Evolutionary conservation across 2,888 invertebrate species (phyloP), one percentile per base, ranked within the genome.

Genomic region (Volucella bombylans): DNA sequence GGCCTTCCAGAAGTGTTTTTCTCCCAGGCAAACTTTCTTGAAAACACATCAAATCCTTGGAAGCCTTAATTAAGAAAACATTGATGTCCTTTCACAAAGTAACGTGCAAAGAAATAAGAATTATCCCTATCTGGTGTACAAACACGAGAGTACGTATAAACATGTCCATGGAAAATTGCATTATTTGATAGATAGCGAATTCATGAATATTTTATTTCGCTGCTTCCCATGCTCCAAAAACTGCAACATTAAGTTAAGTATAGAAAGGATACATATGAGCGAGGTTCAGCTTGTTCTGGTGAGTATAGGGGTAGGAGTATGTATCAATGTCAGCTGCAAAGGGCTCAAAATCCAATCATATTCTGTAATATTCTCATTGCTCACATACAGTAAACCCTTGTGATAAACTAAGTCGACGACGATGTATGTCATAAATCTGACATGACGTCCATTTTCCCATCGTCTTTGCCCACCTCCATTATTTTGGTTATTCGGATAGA

Each of bases 301-400:
- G 18, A 23, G 18, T 23, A 23, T 23, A 23, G 2, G 18, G 18
- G 18, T 23, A 2, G 38, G 41, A 31, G 31, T 31, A 45, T 38
- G 72, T 79, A 79, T 79, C 79, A 79, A 67, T 72, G 76, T 47
- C 69, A 64, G 72, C 81, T 81, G 85, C 72, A 81, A 85, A 80
- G 72, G 85, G 81, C 81, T 81, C 85, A 76, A 85, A 85, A 85
- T 85, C 81, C 81, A 85, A 85, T 85, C 81, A 85, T 85, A 85
- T 77, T 81, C 57, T 15, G 72, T 81, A 81, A 81, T 85, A 79
- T 76, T 67, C 80, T 80, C 80, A 72, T 74, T 85, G 85, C 85
- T 77, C 62, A 73, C 50, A 82, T 64, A 83, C 67, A 74, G 69
- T 76, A 82, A 81, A 81, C 80, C 85, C 65, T 67, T 81, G 85